These are phyloP conservation scores for Dissostichus mawsoni DNA, from an alignment of 2,113 vertebrate species.

Conservation along the genomic window DNA sequence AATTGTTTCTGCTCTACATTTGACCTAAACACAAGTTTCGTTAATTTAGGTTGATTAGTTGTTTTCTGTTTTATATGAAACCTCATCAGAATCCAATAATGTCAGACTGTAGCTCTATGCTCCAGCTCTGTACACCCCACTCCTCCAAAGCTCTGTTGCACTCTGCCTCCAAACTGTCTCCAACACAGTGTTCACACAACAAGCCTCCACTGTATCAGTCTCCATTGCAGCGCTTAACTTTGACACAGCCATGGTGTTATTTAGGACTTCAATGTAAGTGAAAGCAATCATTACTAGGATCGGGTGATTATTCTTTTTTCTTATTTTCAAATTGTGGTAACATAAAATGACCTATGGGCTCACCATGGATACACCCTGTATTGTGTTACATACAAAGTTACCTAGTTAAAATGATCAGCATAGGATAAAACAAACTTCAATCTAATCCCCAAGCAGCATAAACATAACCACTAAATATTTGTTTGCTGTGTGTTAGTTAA, in stretches of 20 bases:
- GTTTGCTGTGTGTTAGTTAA: too few species aligned
- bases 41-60: not conserved
- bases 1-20: too few species aligned
- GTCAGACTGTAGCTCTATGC: not conserved
- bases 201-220: not conserved
- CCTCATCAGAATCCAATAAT: not conserved
- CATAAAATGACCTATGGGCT: too few species aligned
- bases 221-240: not conserved
- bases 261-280: not conserved
- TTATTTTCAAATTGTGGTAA: too few species aligned
- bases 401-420: too few species aligned
- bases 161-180: not conserved
- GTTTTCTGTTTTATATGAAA: not conserved
- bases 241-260: not conserved
- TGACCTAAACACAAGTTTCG: not conserved
- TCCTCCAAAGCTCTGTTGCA: too few species aligned
- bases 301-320: not conserved
- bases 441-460: too few species aligned
- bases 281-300: not conserved
- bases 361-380: too few species aligned
- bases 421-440: too few species aligned
- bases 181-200: conserved; percentile 22
- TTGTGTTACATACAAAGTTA: too few species aligned
- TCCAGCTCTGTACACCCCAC: not conserved
- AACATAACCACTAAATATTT: too few species aligned